phyloP scores from a whole-genome alignment of 2,113 vertebrate species.

The Chaenocephalus aceratus region DNA sequence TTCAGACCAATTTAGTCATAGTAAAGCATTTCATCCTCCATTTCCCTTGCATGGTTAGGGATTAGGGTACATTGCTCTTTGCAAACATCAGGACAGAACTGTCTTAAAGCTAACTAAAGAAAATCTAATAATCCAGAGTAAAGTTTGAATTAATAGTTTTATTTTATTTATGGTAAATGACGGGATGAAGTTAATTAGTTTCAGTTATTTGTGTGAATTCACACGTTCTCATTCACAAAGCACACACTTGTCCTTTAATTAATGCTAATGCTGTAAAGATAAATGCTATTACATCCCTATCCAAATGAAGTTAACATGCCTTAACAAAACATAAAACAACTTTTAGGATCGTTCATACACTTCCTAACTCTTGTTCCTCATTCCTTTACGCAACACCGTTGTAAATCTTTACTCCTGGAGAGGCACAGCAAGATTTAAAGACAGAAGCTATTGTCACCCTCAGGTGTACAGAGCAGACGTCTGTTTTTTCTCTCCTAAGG shows the following conservation, averaged over 20 bases:
- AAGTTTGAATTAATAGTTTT: neutral
- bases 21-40: neutral
- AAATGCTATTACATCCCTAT: neutral
- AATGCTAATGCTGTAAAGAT: neutral
- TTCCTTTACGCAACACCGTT: neutral
- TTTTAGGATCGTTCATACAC: conserved; percentile 5
- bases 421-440: conserved; percentile 29
- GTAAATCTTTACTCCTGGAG: conserved; percentile 14
- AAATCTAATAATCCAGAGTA: neutral
- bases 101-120: neutral
- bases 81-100: neutral
- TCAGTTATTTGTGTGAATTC: neutral
- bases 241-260: neutral
- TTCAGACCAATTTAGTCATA: neutral
- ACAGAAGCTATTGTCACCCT: conserved; percentile 43
- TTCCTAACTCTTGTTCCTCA: conserved; percentile 3
- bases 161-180: neutral
- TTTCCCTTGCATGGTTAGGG: conserved; percentile 1
- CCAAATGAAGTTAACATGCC: neutral
- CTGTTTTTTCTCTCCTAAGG: conserved; percentile 1
- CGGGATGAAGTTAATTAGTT: neutral
- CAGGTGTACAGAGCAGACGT: conserved; percentile 36
- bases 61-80: conserved; percentile 4
- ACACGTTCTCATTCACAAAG: neutral
- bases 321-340: conserved; percentile 20